Evolutionary conservation across 1,140 invertebrate genomes (phyloP), one percentile per base, ranked within the genome.

Genomic region (Calliopsis andreniformis): DNA sequence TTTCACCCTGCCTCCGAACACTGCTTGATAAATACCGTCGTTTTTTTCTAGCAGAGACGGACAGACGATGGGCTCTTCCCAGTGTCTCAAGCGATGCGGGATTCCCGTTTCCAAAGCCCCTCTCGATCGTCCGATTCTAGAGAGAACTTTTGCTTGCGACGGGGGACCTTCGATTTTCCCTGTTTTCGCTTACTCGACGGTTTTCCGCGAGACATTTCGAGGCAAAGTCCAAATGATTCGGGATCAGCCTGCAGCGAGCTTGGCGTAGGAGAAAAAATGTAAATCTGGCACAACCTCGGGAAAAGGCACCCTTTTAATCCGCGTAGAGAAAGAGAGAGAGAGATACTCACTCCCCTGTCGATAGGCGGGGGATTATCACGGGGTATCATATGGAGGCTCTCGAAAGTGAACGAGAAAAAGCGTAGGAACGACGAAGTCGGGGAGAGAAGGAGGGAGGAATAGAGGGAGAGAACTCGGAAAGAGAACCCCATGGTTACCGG

Each of bases 341-440:
- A 61, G 53, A 51, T 25, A 53, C 30, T 28, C 35, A 66, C 79
- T 84, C 78, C 79, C 84, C 70, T 71, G 55, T 66, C 84, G 85
- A 89, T 86, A 87, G 87, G 80, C 79, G 83, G 82, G 81, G 87
- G 88, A 91, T 91, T 91, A 91, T 91, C 88, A 89, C 88, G 84
- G 87, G 85, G 86, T 91, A 91, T 91, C 89, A 90, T 90, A 90
- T 88, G 89, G 89, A 88, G 87, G 84, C 88, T 89, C 88, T 90
- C 82, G 84, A 89, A 76, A 79, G 75, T 47, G 64, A 56, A 76
- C 63, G 76, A 79, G 71, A 76, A 61, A 59, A 73, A 77, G 77
- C 73, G 71, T 71, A 66, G 75, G 66, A 82, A 71, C 67, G 75
- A 69, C 49, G 76, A 45, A 49, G 39, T 28, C 30, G 58, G 51